Conservation (phyloP, 2,113 vertebrate genomes). For the Mastomys coucha region DNA sequence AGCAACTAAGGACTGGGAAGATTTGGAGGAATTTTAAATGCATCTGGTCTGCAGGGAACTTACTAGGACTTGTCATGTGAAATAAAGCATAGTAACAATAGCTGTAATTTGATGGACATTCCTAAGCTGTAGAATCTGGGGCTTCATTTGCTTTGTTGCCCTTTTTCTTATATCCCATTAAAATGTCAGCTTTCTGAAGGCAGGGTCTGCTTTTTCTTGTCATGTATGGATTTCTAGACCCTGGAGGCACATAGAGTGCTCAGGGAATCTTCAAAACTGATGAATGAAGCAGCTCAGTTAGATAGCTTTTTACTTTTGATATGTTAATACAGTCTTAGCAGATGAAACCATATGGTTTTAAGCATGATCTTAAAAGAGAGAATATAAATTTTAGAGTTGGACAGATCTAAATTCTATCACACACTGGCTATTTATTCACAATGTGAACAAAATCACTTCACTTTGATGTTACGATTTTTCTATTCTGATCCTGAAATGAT, state of each 20-base stretch:
- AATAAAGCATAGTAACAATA: not conserved
- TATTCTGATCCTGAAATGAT: not conserved
- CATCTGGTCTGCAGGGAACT: not conserved
- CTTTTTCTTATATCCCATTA: not conserved
- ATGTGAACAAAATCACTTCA: not conserved
- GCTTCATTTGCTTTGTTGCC: not conserved
- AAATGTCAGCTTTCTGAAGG: slow-evolving; percentile 14
- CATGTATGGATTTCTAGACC: not conserved
- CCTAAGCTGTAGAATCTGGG: not conserved
- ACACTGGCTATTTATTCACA: slow-evolving; percentile 11
- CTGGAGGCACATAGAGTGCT: not conserved
- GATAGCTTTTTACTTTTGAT: not conserved
- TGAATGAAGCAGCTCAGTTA: not conserved
- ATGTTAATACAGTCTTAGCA: not conserved
- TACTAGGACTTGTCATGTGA: not conserved
- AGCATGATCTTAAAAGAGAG: not conserved
- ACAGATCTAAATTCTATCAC: not conserved
- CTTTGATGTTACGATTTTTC: not conserved
- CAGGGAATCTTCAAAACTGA: not conserved
- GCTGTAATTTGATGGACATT: not conserved
- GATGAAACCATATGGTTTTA: not conserved
- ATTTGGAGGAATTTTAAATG: not conserved
- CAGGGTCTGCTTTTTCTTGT: not conserved
- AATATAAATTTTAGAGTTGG: not conserved
- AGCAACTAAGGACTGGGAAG: not conserved